Evolutionary conservation across 2,797 vertebrate species (phyloP).

Genomic region (Microchirus variegatus): DNA sequence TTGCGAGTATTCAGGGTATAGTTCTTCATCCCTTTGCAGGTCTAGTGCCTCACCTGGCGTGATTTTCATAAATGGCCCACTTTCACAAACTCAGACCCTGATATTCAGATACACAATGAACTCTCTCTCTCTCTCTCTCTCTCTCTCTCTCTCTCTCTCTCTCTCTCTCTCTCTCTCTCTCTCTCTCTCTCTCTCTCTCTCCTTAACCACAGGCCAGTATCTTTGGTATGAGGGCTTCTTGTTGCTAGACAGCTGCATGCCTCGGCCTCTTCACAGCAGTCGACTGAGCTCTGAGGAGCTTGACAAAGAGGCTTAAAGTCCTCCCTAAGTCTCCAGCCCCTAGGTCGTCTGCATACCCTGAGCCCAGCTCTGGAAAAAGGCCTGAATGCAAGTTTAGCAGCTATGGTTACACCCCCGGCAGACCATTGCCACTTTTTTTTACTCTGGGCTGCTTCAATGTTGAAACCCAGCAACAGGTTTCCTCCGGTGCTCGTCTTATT

Average conservation of each 20-base stretch:
- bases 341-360: constrained; percentile 76
- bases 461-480: constrained; percentile 80
- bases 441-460: constrained; percentile 68
- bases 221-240: constrained; percentile 78
- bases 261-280: constrained; percentile 77
- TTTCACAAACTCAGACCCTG: constrained; percentile 62
- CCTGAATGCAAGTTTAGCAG: constrained; percentile 80
- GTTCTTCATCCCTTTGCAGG: constrained; percentile 16
- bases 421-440: constrained; percentile 77
- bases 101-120: constrained; percentile 55
- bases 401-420: constrained; percentile 79
- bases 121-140: constrained; percentile 1
- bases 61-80: constrained; percentile 55
- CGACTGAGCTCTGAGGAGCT: constrained; percentile 77
- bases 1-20: background rate
- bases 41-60: constrained; percentile 55
- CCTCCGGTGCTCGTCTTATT: constrained; percentile 71
- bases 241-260: constrained; percentile 86
- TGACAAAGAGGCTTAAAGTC: constrained; percentile 83
- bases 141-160: constrained; percentile 11
- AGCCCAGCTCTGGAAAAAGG: constrained; percentile 67
- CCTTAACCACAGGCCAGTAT: constrained; percentile 73
- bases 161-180: constrained; percentile 32
- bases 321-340: constrained; percentile 77
- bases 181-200: constrained; percentile 38